These are phyloP conservation scores for Pseudococcus jackbeardsleyi DNA, from an alignment of 2,888 invertebrate species.

Conservation along the genomic window DNA sequence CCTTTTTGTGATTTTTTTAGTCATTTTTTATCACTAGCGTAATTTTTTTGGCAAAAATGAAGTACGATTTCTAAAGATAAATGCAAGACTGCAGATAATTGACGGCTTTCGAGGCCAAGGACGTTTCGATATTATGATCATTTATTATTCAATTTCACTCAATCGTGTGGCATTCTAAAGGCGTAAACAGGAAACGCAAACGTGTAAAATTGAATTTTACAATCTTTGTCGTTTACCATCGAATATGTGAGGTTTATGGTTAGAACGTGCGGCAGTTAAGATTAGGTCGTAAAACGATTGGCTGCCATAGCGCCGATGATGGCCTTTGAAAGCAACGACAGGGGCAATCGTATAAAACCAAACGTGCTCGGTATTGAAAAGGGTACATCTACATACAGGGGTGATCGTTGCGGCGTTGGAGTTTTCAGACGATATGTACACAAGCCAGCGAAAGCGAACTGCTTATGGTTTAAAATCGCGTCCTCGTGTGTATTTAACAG, in stretches of 20 bases:
- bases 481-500: background rate
- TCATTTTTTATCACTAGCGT: no score
- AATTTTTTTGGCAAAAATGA: no score
- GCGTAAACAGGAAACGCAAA: background rate
- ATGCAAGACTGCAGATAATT: background rate
- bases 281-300: slow-evolving; percentile 11
- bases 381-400: background rate
- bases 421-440: slow-evolving; percentile 19
- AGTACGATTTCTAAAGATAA: no score
- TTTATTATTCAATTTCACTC: background rate
- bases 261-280: slow-evolving; percentile 31
- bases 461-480: background rate
- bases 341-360: slow-evolving; percentile 7
- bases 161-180: background rate
- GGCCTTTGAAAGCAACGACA: background rate
- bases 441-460: background rate
- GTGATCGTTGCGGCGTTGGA: background rate
- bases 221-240: slow-evolving; percentile 16
- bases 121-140: background rate
- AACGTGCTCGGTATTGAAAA: background rate
- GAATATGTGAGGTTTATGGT: slow-evolving; percentile 28
- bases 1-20: no score
- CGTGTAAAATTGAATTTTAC: slow-evolving; percentile 19
- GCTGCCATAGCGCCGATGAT: background rate
- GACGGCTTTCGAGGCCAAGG: background rate